phyloP scores from a whole-genome alignment of 2,888 invertebrate species.

The Drosophila neotestacea region DNA sequence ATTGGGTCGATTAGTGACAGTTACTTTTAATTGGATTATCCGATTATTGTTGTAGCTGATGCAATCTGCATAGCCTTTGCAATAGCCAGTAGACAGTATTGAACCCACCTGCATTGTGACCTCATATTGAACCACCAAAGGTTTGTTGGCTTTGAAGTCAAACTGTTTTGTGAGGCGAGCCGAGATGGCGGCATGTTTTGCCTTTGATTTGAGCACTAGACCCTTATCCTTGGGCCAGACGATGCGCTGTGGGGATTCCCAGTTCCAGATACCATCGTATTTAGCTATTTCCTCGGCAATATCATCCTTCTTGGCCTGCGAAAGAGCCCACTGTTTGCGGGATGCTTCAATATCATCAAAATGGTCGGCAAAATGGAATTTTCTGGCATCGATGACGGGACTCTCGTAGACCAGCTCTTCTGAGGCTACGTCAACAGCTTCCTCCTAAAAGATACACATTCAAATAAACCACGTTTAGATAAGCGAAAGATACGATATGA shows the following conservation, averaged over 20 bases:
- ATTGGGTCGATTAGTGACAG: conserved; percentile 67
- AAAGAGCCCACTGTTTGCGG: conserved; percentile 93
- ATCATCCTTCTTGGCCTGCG: conserved; percentile 95
- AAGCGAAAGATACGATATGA: conserved; percentile 35
- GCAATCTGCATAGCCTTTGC: conserved; percentile 55
- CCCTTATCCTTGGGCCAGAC: conserved; percentile 94
- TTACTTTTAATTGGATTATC: conserved; percentile 78
- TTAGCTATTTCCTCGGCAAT: conserved; percentile 95
- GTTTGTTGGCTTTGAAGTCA: conserved; percentile 91
- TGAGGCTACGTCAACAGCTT: conserved; percentile 31
- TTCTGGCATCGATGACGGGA: conserved; percentile 88
- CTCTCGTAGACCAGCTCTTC: conserved; percentile 87
- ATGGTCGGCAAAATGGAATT: conserved; percentile 92
- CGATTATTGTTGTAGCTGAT: conserved; percentile 59
- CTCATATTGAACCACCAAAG: conserved; percentile 96
- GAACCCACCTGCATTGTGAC: conserved; percentile 90
- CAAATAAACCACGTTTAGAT: conserved; percentile 16
- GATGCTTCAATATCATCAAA: conserved; percentile 92
- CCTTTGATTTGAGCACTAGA: conserved; percentile 95
- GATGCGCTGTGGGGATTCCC: conserved; percentile 91
- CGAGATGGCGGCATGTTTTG: conserved; percentile 98
- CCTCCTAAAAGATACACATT: conserved; percentile 61
- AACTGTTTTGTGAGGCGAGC: conserved; percentile 92
- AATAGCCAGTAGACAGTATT: background rate
- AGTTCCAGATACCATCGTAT: conserved; percentile 93